Percentiles rank a stretch among this genome's conserved stretches.
Evolutionary conservation across 2,797 vertebrate genomes (phyloP).

Genomic region (Propithecus perrieri): DNA sequence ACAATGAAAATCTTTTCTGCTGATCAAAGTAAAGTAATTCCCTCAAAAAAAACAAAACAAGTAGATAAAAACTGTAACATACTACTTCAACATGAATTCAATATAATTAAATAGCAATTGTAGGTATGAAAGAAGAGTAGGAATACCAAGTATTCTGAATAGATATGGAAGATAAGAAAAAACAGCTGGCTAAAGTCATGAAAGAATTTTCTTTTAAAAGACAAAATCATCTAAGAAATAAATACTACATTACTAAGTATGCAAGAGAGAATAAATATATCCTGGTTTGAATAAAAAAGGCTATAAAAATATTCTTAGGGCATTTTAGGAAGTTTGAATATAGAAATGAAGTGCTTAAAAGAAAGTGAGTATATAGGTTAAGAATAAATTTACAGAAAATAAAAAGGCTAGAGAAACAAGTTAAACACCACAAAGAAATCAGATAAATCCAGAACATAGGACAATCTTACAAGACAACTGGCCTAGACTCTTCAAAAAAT

Average conservation of each 20-base stretch:
- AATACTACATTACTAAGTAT: not conserved
- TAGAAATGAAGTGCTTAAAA: not conserved
- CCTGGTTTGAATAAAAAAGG: not conserved
- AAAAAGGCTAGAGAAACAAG: not conserved
- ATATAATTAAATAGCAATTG: not conserved
- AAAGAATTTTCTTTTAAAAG: not conserved
- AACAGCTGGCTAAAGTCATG: not conserved
- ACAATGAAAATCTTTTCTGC: not conserved
- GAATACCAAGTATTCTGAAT: not conserved
- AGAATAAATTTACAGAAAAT: conserved; percentile 38
- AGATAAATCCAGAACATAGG: not conserved
- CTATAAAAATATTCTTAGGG: conserved; percentile 26
- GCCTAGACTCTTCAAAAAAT: not conserved
- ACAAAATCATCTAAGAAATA: not conserved
- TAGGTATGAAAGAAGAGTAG: not conserved
- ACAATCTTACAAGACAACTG: not conserved
- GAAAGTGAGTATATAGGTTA: not conserved
- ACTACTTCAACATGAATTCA: not conserved
- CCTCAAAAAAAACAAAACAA: not conserved
- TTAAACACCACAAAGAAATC: not conserved
- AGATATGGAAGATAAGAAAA: not conserved
- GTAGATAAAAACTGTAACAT: not conserved
- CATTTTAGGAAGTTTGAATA: conserved; percentile 32
- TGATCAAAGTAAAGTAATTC: not conserved
- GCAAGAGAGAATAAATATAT: not conserved